Evolutionary conservation across 2,113 vertebrate genomes (phyloP), one percentile per base, ranked within the genome.

Genomic region (Tinamus guttatus): DNA sequence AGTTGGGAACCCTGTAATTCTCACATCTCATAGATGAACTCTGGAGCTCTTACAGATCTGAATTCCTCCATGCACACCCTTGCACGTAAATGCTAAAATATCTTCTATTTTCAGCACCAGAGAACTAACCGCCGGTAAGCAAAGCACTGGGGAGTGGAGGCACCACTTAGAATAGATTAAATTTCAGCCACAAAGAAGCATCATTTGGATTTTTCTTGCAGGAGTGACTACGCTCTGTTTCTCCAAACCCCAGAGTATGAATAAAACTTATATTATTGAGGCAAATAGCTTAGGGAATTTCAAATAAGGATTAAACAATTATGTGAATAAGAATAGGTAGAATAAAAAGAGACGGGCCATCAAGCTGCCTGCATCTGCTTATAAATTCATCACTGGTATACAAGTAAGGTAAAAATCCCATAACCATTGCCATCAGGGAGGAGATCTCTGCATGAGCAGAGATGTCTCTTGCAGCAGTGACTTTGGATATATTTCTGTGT

Each of bases 271-370:
- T 85, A 77, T 93, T 70, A 93, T 28, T 24, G 79, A 94, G 75
- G 71, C 87, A 82, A 87, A 87, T 77, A 80, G 58, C 87, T 95
- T 16, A 45, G 85, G 75, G 87, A 89, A 41, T 85, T 91, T 91
- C 68, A 87, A 89, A 89, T 51, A 51, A 87, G 71, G 60, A 82
- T 89, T 91, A 94, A 60, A 52, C 40, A 85, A 91, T 91, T 85
- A 81, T 8, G 67, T 54, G 91, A 80, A 58, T 85, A 89, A 85
- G 67, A 89, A 74, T 30, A 83, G 78, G 81, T 3, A 51, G 89
- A 65, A 77, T 69, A 34, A 83, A 67, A 93, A 74, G 71, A 54
- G 49, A 43, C 69, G 21, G 36, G 21, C 78, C 71, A 67, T 69
- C 4, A 8, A n/a, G 75, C 60, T 90, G 59, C 34, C 84, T 85